These are phyloP conservation scores for Sycophila texana DNA, from an alignment of 2,888 invertebrate genomes.

Conservation along the genomic window DNA sequence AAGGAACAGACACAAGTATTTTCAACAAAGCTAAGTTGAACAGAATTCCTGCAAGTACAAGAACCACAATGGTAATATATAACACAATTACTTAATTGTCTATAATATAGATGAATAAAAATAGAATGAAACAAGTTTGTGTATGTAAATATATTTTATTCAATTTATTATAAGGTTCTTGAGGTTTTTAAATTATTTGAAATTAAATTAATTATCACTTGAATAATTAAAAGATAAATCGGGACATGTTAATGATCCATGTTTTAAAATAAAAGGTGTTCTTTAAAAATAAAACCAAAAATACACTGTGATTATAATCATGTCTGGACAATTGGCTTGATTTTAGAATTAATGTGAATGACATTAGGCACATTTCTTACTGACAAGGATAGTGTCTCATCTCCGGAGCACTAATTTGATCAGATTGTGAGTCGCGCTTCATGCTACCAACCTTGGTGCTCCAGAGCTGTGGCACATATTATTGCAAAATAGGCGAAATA, in stretches of 20 bases:
- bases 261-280: conserved; percentile 4
- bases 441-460: conserved; percentile 50
- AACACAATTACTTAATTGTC: no score
- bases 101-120: no score
- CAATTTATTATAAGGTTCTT: no score
- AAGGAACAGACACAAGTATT: no score
- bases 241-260: no score
- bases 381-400: conserved; percentile 55
- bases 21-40: no score
- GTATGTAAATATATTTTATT: no score
- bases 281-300: conserved; percentile 22
- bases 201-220: no score
- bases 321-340: conserved; percentile 53
- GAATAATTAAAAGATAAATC: no score
- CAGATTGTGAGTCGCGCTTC: conserved; percentile 50
- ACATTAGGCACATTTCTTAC: conserved; percentile 54
- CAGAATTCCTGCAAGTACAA: no score
- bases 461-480: conserved; percentile 27
- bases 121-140: neutral
- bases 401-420: conserved; percentile 55
- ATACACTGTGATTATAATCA: conserved; percentile 35
- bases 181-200: no score
- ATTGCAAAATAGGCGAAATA: conserved; percentile 30
- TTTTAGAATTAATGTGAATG: conserved; percentile 54
- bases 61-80: no score